phyloP scores from a whole-genome alignment of 1,140 invertebrate species.

The Zaprionus africanus region DNA sequence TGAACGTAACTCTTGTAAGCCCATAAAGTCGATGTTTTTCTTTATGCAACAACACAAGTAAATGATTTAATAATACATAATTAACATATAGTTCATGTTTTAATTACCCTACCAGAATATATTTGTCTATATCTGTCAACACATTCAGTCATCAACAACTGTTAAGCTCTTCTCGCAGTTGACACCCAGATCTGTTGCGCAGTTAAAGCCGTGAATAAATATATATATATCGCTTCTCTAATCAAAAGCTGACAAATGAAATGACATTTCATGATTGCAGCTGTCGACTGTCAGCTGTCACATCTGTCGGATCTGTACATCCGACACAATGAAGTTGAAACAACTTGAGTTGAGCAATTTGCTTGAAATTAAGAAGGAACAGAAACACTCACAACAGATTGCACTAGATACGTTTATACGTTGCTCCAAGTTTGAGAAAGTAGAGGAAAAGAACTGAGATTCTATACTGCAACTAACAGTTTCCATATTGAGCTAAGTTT shows the following conservation, averaged over 20 bases:
- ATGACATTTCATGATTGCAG: conserved; percentile 8
- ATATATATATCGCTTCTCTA: background rate
- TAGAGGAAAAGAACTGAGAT: too few species aligned
- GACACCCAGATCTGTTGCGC: background rate
- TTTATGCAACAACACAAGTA: too few species aligned
- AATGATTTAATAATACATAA: too few species aligned
- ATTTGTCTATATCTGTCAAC: background rate
- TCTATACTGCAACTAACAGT: too few species aligned
- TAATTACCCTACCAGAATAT: too few species aligned
- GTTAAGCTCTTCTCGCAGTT: background rate
- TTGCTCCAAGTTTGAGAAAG: too few species aligned
- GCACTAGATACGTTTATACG: too few species aligned
- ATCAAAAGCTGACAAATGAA: background rate
- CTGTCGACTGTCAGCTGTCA: background rate
- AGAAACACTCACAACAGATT: too few species aligned
- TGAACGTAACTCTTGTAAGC: too few species aligned
- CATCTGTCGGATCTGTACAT: conserved; percentile 1
- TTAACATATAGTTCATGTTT: too few species aligned
- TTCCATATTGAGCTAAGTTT: too few species aligned
- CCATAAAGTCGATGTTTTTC: too few species aligned
- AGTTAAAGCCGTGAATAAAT: conserved; percentile 2
- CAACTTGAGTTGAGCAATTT: conserved; percentile 17
- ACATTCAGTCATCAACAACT: background rate
- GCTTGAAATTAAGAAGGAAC: conserved; percentile 12
- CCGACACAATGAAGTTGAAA: conserved; percentile 4